A percentile compares a stretch with the other conserved stretches of the same genome.
phyloP scores from a whole-genome alignment of 2,113 vertebrate genomes.

The Propithecus coquereli region DNA sequence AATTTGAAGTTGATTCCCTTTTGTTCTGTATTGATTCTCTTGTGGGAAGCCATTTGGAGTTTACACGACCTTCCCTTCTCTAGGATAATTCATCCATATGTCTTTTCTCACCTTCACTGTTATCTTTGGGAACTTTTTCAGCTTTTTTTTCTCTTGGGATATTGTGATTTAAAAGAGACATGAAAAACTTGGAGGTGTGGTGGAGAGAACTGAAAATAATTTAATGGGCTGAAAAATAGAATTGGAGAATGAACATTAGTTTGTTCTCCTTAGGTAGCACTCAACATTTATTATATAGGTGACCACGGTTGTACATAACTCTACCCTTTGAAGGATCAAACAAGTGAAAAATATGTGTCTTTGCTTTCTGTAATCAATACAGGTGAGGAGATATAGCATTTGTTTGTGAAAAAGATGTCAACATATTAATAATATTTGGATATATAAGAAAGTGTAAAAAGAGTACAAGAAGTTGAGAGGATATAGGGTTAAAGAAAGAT shows the following conservation, averaged over 20 bases:
- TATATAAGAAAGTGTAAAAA: neutral
- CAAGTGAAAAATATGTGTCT: neutral
- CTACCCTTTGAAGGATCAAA: neutral
- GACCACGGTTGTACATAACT: neutral
- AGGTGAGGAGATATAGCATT: neutral
- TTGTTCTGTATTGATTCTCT: neutral
- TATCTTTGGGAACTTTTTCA: neutral
- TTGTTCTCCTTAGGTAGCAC: neutral
- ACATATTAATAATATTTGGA: neutral
- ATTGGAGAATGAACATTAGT: neutral
- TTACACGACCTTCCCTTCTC: neutral
- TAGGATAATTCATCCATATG: neutral
- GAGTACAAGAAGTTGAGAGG: neutral
- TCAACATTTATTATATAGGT: neutral
- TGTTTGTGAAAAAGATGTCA: neutral
- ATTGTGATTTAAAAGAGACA: conserved; percentile 28
- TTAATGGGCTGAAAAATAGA: neutral
- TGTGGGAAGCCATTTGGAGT: conserved; percentile 10
- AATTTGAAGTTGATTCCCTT: neutral
- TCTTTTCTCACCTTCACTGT: neutral
- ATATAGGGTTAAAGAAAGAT: neutral
- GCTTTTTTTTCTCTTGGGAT: neutral
- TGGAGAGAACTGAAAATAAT: conserved; percentile 1
- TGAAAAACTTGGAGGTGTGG: neutral
- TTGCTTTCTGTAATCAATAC: neutral